A percentile compares a stretch with the other conserved stretches of the same genome.
Conservation (phyloP, 2,113 vertebrate species). For the Nibea coibor region DNA sequence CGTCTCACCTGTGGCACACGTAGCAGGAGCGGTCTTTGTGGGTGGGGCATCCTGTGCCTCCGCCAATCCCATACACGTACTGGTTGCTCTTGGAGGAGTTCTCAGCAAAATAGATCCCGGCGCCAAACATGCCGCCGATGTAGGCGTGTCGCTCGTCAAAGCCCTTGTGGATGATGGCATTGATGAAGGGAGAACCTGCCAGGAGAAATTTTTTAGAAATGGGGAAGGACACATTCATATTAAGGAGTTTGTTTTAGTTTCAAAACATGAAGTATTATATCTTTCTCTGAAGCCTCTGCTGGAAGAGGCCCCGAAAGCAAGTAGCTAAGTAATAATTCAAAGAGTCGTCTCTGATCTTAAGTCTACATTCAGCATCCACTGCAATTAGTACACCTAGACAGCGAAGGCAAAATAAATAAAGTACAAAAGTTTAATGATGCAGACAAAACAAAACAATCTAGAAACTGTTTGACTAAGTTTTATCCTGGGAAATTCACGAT, state of each 20-base stretch:
- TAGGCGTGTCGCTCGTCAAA: conserved; percentile 98
- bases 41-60: conserved; percentile 96
- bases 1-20: conserved; percentile 93
- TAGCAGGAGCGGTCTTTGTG: conserved; percentile 99
- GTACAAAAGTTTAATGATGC: not conserved
- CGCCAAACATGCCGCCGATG: conserved; percentile 98
- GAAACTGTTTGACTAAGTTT: conserved; percentile 1
- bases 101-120: conserved; percentile 98
- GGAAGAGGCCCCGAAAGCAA: not conserved
- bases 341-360: conserved; percentile 6
- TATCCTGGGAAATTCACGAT: conserved; percentile 12
- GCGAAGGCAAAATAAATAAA: conserved; percentile 7
- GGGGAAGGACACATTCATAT: not conserved
- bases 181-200: conserved; percentile 92
- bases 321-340: not conserved
- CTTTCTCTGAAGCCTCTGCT: not conserved
- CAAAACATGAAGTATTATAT: not conserved
- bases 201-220: not conserved
- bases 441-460: not conserved
- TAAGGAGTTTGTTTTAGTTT: not conserved
- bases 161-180: conserved; percentile 98
- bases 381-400: not conserved
- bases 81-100: conserved; percentile 99
- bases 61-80: conserved; percentile 98
- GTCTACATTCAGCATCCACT: not conserved